Conservation (phyloP, 2,888 invertebrate genomes). For the Elysia crispata region DNA sequence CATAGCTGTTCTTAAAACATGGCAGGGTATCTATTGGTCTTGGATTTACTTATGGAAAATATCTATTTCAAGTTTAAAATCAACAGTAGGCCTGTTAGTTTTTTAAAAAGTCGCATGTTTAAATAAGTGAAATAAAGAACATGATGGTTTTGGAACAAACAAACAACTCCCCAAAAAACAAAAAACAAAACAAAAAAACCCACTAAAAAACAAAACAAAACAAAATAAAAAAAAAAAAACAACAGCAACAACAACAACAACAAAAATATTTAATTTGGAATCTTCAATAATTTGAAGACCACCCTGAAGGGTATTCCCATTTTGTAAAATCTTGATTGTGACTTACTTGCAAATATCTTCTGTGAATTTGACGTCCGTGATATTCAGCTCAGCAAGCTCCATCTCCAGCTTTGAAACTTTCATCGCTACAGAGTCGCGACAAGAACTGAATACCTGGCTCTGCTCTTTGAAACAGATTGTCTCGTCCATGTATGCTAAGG, state of each 20-base stretch:
- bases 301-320: no score
- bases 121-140: no score
- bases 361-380: constrained; percentile 37
- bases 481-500: constrained; percentile 50
- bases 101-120: no score
- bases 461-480: constrained; percentile 42
- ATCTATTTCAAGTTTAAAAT: no score
- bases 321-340: neutral
- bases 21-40: no score
- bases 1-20: no score
- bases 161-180: constrained; percentile 42
- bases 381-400: constrained; percentile 35
- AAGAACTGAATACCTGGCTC: constrained; percentile 27
- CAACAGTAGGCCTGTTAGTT: no score
- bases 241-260: neutral
- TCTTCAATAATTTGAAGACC: no score
- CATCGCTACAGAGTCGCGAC: constrained; percentile 26
- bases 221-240: neutral
- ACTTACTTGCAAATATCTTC: constrained; percentile 45
- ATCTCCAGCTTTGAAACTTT: constrained; percentile 37
- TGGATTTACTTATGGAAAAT: no score
- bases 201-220: constrained; percentile 25
- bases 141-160: no score
- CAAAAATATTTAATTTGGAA: no score
- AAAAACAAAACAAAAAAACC: constrained; percentile 39